Base-by-base conservation (phyloP, 2,888 invertebrate species). In the Acanthosepion esculentum region DNA sequence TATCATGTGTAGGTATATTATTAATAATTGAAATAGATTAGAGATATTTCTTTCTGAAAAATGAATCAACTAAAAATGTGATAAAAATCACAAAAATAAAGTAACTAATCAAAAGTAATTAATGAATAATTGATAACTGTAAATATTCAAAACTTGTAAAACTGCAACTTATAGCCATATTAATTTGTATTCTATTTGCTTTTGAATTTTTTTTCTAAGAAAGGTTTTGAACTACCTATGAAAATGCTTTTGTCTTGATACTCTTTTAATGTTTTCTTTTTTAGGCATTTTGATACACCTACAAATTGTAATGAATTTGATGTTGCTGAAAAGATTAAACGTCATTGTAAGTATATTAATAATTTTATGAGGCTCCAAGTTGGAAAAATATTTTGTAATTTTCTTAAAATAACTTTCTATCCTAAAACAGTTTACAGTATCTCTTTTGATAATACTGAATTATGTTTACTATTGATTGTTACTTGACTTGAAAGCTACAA, bases 281-380 rank as follows among this genome's bases (percentile, higher is more conserved):
- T 94, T 94, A 97, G 97, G 94, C 96, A 96, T 95, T 96, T 96
- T 94, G 95, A 96, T 64, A 95, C 96, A 41, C 95, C 96, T 29
- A 95, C 95, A 59, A 96, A 96, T 94, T 96, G 95, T 94, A 97
- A 97, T 96, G 97, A 97, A 95, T 97, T 97, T 95, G 96, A 97
- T 94, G 96, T 97, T 26, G 96, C 97, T 53, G 97, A 97, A 95
- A 97, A 96, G 95, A 97, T 97, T 23, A 97, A 97, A 95, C 96
- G 96, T 95, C 96, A 97, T 95, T 96, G 97, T 97, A 96, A 97
- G 97, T 96, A 93, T 78, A 41, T 59, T 91, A 26, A 29, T n/a
- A 33, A 48, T 59, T 94, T 41, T 33, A 20, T 91, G 23, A 23
- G 20, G 20, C 0, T 23, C 20, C 23, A 20, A 26, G 41, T 59